Evolutionary conservation across 2,113 vertebrate genomes (phyloP).

Genomic region (Hippocampus guttulatus): DNA sequence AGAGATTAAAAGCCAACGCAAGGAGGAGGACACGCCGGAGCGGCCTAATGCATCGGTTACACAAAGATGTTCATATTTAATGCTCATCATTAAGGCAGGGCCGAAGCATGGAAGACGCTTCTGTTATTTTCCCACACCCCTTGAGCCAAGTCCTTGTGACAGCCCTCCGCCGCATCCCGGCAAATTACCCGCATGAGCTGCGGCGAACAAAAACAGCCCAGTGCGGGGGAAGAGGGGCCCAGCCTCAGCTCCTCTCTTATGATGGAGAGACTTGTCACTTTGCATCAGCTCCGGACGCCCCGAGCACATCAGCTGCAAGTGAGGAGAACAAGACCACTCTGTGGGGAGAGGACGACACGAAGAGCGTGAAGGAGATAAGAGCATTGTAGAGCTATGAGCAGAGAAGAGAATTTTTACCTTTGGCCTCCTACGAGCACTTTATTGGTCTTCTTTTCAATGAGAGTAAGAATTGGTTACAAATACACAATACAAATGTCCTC

Average conservation of each 20-base stretch:
- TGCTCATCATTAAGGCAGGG: conserved; percentile 69
- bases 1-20: conserved; percentile 34
- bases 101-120: conserved; percentile 69
- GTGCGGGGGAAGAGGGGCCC: conserved; percentile 68
- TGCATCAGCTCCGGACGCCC: conserved; percentile 68
- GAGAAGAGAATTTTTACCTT: background rate
- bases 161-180: conserved; percentile 75
- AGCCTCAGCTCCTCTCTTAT: conserved; percentile 59
- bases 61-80: conserved; percentile 75
- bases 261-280: conserved; percentile 71
- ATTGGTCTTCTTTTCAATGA: background rate
- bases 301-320: conserved; percentile 66
- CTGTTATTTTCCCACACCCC: conserved; percentile 77
- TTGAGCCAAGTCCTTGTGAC: conserved; percentile 78
- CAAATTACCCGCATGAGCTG: conserved; percentile 77
- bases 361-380: conserved; percentile 31
- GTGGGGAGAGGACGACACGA: conserved; percentile 49
- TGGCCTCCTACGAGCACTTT: background rate
- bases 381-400: conserved; percentile 1
- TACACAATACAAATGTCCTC: background rate
- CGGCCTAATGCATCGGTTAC: conserved; percentile 65
- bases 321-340: conserved; percentile 60
- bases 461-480: background rate
- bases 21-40: conserved; percentile 39
- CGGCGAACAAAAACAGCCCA: conserved; percentile 76